These are phyloP conservation scores for Salvelinus fontinalis DNA, from an alignment of 2,113 vertebrate genomes.

Conservation along the genomic window DNA sequence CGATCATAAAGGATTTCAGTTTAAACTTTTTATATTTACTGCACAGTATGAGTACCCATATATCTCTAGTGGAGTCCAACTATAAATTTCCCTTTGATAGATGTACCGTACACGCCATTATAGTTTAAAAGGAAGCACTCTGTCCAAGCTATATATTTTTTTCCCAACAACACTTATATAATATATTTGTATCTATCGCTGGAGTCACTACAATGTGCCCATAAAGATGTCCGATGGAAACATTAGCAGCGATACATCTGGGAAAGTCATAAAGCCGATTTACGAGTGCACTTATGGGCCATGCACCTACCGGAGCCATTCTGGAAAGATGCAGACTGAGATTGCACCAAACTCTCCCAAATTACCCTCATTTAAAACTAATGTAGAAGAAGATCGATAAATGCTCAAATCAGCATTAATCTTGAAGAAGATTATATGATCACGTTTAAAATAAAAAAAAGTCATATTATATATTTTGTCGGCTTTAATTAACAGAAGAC, in stretches of 20 bases:
- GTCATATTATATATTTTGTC: no score
- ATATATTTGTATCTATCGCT: conserved; percentile 43
- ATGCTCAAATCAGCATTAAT: conserved; percentile 16
- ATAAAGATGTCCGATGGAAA: conserved; percentile 70
- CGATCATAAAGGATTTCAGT: neutral
- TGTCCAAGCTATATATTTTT: conserved; percentile 35
- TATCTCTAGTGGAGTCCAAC: neutral
- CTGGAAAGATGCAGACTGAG: conserved; percentile 71
- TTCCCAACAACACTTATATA: conserved; percentile 60
- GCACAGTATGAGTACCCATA: neutral
- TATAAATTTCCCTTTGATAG: conserved; percentile 4
- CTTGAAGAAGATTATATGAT: neutral
- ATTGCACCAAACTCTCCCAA: conserved; percentile 64
- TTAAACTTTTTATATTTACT: neutral
- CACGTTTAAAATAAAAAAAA: no score
- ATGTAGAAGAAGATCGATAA: conserved; percentile 68
- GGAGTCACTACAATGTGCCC: conserved; percentile 68
- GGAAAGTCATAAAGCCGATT: conserved; percentile 78
- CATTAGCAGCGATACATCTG: conserved; percentile 75
- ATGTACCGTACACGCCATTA: conserved; percentile 5
- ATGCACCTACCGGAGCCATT: conserved; percentile 69
- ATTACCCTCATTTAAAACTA: conserved; percentile 74
- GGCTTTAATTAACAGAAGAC: no score
- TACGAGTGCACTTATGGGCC: conserved; percentile 75
- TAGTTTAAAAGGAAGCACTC: conserved; percentile 38